These are phyloP conservation scores for Cotesia congregata DNA, from an alignment of 2,888 invertebrate genomes.

Conservation along the genomic window DNA sequence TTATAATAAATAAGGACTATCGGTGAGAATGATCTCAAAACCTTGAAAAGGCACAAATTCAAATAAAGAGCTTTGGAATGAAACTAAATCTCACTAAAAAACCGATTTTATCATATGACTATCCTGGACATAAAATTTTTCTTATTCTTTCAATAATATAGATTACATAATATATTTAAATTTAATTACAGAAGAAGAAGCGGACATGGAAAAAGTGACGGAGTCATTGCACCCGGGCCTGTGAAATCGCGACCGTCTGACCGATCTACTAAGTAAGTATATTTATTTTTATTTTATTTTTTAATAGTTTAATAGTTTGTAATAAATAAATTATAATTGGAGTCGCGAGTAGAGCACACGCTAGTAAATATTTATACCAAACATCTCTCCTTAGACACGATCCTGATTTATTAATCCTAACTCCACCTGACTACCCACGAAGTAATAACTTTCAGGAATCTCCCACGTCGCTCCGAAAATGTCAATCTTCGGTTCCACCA, in stretches of 20 bases:
- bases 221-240: conserved; percentile 51
- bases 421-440: conserved; percentile 46
- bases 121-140: too few species aligned
- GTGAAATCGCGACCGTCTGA: conserved; percentile 60
- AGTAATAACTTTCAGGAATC: conserved; percentile 24
- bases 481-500: conserved; percentile 18
- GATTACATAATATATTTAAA: not conserved
- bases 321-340: too few species aligned
- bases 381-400: conserved; percentile 48
- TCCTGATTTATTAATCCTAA: conserved; percentile 43
- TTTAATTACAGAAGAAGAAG: conserved; percentile 55
- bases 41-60: too few species aligned
- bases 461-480: not conserved
- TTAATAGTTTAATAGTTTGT: too few species aligned
- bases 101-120: too few species aligned
- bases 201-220: conserved; percentile 52
- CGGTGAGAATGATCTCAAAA: too few species aligned
- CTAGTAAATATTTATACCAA: not conserved
- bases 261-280: conserved; percentile 59
- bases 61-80: too few species aligned
- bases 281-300: conserved; percentile 1
- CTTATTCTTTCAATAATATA: too few species aligned
- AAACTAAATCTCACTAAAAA: too few species aligned
- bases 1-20: too few species aligned
- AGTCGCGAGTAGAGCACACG: not conserved